Conservation (phyloP, 64 coral and sea anemone genomes). For the Cladopsammia gracilis region DNA sequence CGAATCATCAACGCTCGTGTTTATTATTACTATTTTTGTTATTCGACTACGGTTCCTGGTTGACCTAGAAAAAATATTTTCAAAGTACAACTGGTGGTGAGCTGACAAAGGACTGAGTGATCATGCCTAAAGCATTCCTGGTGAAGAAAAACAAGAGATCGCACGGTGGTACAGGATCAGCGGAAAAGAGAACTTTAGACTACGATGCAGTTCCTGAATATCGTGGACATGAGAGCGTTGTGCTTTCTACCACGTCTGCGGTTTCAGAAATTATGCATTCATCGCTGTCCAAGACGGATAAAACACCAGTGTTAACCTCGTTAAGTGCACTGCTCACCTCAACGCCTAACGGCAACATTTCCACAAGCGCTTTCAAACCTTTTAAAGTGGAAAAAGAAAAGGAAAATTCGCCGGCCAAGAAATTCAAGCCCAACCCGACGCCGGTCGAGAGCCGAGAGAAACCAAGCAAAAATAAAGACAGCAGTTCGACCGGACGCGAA, state of each 20-base stretch:
- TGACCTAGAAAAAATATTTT: conserved; percentile 68
- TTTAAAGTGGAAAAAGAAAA: conserved; percentile 92
- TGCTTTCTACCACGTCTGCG: conserved; percentile 89
- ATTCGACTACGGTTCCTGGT: conserved; percentile 23
- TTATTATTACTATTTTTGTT: conserved; percentile 47
- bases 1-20: conserved; percentile 2
- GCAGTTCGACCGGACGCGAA: conserved; percentile 6
- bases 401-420: conserved; percentile 84
- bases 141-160: conserved; percentile 97
- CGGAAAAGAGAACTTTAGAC: conserved; percentile 71
- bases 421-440: conserved; percentile 71
- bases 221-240: conserved; percentile 31
- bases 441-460: conserved; percentile 63
- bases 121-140: conserved; percentile 99
- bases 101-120: conserved; percentile 29
- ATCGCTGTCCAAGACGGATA: conserved; percentile 71
- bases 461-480: conserved; percentile 64
- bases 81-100: conserved; percentile 53
- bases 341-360: conserved; percentile 36
- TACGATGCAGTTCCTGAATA: conserved; percentile 63
- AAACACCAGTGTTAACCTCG: conserved; percentile 91
- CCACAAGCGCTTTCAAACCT: conserved; percentile 82
- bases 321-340: conserved; percentile 85
- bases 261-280: conserved; percentile 95
- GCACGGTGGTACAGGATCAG: conserved; percentile 27